Percentiles rank a stretch among this genome's conserved stretches.
phyloP scores from a whole-genome alignment of 2,113 vertebrate genomes.

The Gymnocephalus cernua region DNA sequence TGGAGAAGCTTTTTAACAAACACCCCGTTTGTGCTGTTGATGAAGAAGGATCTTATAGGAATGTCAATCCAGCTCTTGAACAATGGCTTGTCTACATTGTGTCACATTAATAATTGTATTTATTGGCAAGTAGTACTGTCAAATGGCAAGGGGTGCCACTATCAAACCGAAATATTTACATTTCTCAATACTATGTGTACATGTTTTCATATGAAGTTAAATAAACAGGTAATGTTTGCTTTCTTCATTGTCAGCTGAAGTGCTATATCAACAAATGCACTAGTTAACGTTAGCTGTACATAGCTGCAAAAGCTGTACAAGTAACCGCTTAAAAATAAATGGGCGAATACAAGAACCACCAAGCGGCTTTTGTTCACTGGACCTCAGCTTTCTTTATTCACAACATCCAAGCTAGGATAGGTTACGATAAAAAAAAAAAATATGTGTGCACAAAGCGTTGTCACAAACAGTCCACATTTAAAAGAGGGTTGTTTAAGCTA shows the following conservation, averaged over 20 bases:
- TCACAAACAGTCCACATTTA: slow-evolving; percentile 47
- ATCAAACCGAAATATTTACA: neutral
- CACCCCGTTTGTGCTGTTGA: neutral
- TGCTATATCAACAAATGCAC: slow-evolving; percentile 58
- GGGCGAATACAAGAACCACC: slow-evolving; percentile 27
- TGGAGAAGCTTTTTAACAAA: slow-evolving; percentile 12
- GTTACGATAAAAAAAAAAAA: slow-evolving; percentile 6
- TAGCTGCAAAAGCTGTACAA: slow-evolving; percentile 55
- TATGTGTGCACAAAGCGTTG: slow-evolving; percentile 61
- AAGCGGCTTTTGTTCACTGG: slow-evolving; percentile 40
- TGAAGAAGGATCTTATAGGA: slow-evolving; percentile 8
- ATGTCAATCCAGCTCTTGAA: neutral
- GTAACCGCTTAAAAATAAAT: slow-evolving; percentile 35
- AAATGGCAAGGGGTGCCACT: neutral
- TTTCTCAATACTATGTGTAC: slow-evolving; percentile 3
- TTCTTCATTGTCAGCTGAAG: slow-evolving; percentile 27
- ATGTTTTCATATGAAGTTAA: neutral
- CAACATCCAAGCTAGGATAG: slow-evolving; percentile 13
- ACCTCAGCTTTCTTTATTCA: slow-evolving; percentile 21
- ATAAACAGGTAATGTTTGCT: slow-evolving; percentile 4
- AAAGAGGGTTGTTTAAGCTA: slow-evolving; percentile 62
- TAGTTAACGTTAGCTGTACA: slow-evolving; percentile 22
- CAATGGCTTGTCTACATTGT: neutral
- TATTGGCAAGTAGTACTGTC: neutral
- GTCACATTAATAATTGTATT: slow-evolving; percentile 5